Base-by-base conservation (phyloP, 2,888 invertebrate species). In the Eurytoma adleriae region DNA sequence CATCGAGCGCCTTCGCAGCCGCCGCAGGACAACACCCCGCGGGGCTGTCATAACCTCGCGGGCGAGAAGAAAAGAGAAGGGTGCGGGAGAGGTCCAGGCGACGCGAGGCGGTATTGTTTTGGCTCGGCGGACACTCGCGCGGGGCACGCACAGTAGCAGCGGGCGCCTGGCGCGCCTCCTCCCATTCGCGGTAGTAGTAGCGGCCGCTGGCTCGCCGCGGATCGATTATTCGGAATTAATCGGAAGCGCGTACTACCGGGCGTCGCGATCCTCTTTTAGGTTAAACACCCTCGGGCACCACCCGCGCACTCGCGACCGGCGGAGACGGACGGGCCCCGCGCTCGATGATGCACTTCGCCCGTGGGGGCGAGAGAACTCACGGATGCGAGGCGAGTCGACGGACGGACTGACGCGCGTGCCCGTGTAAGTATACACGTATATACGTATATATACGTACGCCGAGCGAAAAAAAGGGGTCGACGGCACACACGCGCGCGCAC, bases 221-320 rank as follows among this genome's bases (percentile, higher is more conserved):
- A 78, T 78, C 78, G 78, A 78, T 78, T 78, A 72, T 78, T 78
- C 54, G 48, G 72, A 78, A 78, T 78, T 78, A 72, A 78, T 79
- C 69, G 62, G 2, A 24, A 66, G 74, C 61, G 64, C 66, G 24
- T 40, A 40, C 40, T 40, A 40, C 40, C 40, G 40, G 10, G 40
- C 40, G 40, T 40, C 40, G 40, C 10, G 40, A 40, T 40, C 40
- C 24, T 24, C 2, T 24, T 40, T 40, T 40, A 40, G 40, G 40
- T 40, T 40, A 40, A 40, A 40, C 40, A 40, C 40, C 40, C 40
- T 40, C 40, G 40, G 40, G 40, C 40, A 40, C 40, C 40, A 40
- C 40, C 40, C 40, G 40, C 40, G 40, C 40, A 40, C 40, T 40
- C 40, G 40, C 40, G 40, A 40, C 40, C 40, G 40, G 40, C 40